Base-by-base conservation (phyloP, 2,113 vertebrate species). In the Empidonax traillii region DNA sequence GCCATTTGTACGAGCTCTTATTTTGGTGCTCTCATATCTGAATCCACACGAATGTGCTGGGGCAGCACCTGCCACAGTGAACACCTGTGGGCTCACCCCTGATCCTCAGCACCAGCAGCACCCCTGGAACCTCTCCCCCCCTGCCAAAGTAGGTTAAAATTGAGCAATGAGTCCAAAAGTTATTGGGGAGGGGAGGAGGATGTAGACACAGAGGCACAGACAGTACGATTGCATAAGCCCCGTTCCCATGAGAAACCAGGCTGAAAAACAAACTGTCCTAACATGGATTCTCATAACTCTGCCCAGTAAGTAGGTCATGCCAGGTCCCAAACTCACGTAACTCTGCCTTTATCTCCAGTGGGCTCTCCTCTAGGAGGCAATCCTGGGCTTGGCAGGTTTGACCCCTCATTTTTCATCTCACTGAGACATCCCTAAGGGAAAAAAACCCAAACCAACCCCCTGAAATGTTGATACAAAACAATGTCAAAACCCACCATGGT, bases 191-290 rank as follows among this genome's bases (percentile, higher is more conserved):
- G 91, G 96, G 93, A 94, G 96, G 94, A 97, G 95, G 94, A 97
- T 96, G 96, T 92, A 92, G 95, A 93, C 96, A 96, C 91, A 96
- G 90, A 88, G 65, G 20, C 92, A 94, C 86, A 95, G 95, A 97
- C 96, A 49, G 89, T 0, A 23, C 0, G 73, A 94, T 97, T 97
- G 95, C 96, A 92, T 94, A 95, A 97, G 96, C 44, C 61, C 22
- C 0, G 62, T 95, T 97, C 96, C 94, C 96, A 96, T 97, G 96
- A 97, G 96, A 96, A 97, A 94, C 86, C 89, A 85, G 93, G 65
- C 95, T 95, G 96, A 97, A 96, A 97, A 96, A 96, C 94, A 97
- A 95, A 95, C 94, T 96, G 93, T 97, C 87, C 96, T 88, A 37
- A 39, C 93, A 90, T 87, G 90, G 93, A 65, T 81, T 94, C 96